Evolutionary conservation across 2,113 vertebrate genomes (phyloP), one percentile per base, ranked within the genome.

Genomic region (Zosterops borbonicus): DNA sequence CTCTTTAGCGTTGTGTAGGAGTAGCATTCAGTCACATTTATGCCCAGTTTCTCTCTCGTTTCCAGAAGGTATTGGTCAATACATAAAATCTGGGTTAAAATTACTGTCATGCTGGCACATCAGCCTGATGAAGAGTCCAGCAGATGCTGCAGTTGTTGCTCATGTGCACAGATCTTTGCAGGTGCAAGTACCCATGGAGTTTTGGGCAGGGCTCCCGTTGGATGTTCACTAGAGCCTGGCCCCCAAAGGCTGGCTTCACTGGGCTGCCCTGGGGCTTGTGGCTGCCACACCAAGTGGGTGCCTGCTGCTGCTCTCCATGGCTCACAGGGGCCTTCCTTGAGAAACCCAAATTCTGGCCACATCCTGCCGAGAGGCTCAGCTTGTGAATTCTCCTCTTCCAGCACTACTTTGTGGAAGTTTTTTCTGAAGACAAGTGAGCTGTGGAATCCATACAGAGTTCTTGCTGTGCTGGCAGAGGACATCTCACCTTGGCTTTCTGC

Each of bases 21-120:
- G 52, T 17, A 47, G 88, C 65, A 63, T 74, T 90, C 62, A 69
- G 68, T 92, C 88, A 88, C 28, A 9, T 80, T 92, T 92, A 92
- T 76, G 59, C 19, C 86, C 47, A 39, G 25, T 29, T 83, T 31
- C n/a, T 60, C 28, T 89, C 28, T 56, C 1, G 1, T 24, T 68
- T 93, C 64, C n/a, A 41, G 85, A 79, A 70, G 22, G 55, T 58
- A 65, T 56, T n/a, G 37, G 76, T 74, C 76, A 89, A 44, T 68
- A 60, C 22, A 67, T 81, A 74, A 91, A 87, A 82, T 60, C 52
- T 68, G 29, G 77, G 65, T 41, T 3, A 24, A 86, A 90, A 76
- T 73, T 41, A 41, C 41, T 69, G 46, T 69, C 13, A 7, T 31
- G 55, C 76, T 7, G 3, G 18, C 31, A 65, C 55, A 53, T 69